Base-by-base conservation (phyloP, 1,140 invertebrate species). In the Temnothorax curvispinosus region DNA sequence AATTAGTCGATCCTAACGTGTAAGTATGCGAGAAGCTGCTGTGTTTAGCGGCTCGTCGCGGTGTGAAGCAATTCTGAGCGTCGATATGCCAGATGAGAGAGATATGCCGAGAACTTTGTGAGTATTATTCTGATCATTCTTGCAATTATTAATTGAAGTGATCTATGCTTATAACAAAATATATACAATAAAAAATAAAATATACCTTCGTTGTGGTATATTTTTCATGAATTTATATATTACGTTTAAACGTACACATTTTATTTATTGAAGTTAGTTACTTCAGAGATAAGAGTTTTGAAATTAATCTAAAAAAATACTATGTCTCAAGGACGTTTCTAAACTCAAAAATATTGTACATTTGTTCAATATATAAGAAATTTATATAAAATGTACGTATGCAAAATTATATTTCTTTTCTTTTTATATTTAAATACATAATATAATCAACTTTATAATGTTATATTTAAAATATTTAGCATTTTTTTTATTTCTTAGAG, bases 1-100 rank as follows among this genome's bases (percentile, higher is more conserved):
- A 91, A 91, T 89, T 78, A 92, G 85, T 89, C 88, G 84, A 89
- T 81, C 88, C 67, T 87, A 90, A 90, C 72, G 60, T 35, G 82
- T 54, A 78, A 72, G 27, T 75, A 47, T 74, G 74, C 54, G 56
- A 78, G 41, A 74, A 80, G 58, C 71, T 47, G 71, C 62, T 47
- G 32, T 27, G 71, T 58, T 88, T 81, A 60, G 56, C 52, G 21
- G 47, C 64, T 77, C 77, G 75, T 64, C 52, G 76, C 58, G 71
- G 71, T 60, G 77, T 67, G 41, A 78, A 44, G 38, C 50, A n/a
- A 18, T 77, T 44, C 11, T 11, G 8, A 2, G 27, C n/a, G 32
- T 85, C 89, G 67, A 64, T 74, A 88, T 88, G 88, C 15, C 58
- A 50, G 76, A 85, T 35, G 85, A 54, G 52, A 54, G 52, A 54